A percentile compares a stretch with the other conserved stretches of the same genome.
Evolutionary conservation across 2,113 vertebrate species (phyloP).

Genomic region (Tonatia bakeri): DNA sequence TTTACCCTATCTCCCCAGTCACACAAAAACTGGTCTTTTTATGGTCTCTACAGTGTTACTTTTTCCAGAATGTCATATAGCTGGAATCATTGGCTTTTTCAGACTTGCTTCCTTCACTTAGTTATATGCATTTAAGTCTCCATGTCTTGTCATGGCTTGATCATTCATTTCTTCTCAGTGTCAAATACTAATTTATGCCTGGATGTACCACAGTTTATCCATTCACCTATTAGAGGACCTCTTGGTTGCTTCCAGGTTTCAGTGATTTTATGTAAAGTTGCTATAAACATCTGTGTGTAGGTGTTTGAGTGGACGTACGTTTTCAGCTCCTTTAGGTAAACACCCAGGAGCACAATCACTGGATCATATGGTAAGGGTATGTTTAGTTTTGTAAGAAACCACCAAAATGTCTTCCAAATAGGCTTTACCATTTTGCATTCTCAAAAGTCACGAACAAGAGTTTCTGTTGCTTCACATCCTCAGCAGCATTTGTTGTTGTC

Average conservation of each 20-base stretch:
- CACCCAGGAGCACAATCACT: neutral
- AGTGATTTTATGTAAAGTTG: neutral
- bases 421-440: neutral
- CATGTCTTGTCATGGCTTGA: neutral
- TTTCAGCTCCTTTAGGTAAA: neutral
- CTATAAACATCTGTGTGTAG: neutral
- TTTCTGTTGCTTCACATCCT: neutral
- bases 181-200: neutral
- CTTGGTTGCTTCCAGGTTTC: neutral
- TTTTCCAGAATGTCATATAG: neutral
- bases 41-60: neutral
- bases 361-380: neutral
- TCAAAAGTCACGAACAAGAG: neutral
- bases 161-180: neutral
- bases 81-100: neutral
- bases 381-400: neutral
- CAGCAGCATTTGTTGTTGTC: neutral
- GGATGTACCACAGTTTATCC: neutral
- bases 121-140: neutral
- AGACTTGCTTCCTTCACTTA: neutral
- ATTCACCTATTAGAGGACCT: neutral
- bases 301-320: neutral
- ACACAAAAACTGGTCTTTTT: neutral
- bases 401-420: neutral
- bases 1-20: neutral